Evolutionary conservation across 2,888 invertebrate species (phyloP), one percentile per base, ranked within the genome.

Genomic region (Frankliniella fusca): DNA sequence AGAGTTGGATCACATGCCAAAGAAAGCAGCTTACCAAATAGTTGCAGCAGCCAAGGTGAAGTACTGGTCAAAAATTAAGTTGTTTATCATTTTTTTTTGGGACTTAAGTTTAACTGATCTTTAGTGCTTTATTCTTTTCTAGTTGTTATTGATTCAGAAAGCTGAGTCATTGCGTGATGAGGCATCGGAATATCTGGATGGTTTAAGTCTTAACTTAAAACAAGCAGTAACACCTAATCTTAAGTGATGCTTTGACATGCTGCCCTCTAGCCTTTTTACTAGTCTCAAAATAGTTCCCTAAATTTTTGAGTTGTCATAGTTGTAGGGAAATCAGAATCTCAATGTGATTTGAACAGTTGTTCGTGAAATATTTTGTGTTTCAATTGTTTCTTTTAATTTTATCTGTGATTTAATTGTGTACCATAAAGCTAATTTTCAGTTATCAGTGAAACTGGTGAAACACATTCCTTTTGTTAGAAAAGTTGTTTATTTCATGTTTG

Each of bases 161-260:
- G 92, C 95, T n/a, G 97, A 97, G 87, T 93, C 94, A 86, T 89
- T 97, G 82, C 91, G 94, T 84, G 96, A 96, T 83, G 95, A 96
- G 88, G 95, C 94, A 0, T 94, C 94, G 87, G 93, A 93, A 81
- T 91, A 93, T 0, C 89, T 93, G 87, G 93, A 93, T 84, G 91
- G 90, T 83, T 87, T 92, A 80, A 82, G 12, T 27, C 27, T 76
- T 9, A 23, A 76, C 70, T 27, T 76, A 8, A 76, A 76, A 27
- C 23, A 76, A 10, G 12, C 70, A 27, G 27, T 23, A 7, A 76
- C 70, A 12, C 70, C 70, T 61, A 8, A 3, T 38, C 38, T 5
- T 38, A 3, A 38, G 38, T 38, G 38, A 38, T 38, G 38, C 38
- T 38, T 38, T 38, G 38, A 38, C 38, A 38, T 38, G 38, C 5